Evolutionary conservation across 2,113 vertebrate genomes (phyloP).

Genomic region (Malurus melanocephalus): DNA sequence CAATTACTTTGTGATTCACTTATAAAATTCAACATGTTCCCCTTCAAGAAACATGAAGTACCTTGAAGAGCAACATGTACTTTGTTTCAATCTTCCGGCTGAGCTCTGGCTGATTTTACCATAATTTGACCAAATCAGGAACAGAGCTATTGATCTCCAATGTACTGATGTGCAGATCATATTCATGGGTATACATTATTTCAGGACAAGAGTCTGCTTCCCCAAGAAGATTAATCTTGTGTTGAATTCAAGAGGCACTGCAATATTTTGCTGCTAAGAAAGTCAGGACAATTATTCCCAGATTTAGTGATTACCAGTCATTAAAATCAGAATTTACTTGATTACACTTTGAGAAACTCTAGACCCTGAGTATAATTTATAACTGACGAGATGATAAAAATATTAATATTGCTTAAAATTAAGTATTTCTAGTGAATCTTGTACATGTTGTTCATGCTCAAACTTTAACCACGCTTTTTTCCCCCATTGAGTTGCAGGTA

Average conservation of each 20-base stretch:
- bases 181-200: neutral
- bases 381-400: neutral
- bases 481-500: neutral
- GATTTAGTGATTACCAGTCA: neutral
- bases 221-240: neutral
- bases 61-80: neutral
- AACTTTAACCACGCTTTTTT: neutral
- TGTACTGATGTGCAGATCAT: neutral
- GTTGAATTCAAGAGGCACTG: neutral
- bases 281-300: neutral
- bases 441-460: neutral
- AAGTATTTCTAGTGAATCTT: neutral
- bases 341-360: neutral
- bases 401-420: neutral
- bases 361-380: neutral
- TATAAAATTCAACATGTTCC: neutral
- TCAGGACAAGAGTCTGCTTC: neutral
- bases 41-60: neutral
- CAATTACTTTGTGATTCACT: neutral
- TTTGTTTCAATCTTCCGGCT: neutral
- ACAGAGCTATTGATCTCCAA: neutral
- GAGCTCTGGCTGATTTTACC: neutral
- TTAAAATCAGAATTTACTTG: neutral
- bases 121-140: neutral
- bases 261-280: neutral